Evolutionary conservation across 2,113 vertebrate species (phyloP).

Genomic region (Recurvirostra avosetta): DNA sequence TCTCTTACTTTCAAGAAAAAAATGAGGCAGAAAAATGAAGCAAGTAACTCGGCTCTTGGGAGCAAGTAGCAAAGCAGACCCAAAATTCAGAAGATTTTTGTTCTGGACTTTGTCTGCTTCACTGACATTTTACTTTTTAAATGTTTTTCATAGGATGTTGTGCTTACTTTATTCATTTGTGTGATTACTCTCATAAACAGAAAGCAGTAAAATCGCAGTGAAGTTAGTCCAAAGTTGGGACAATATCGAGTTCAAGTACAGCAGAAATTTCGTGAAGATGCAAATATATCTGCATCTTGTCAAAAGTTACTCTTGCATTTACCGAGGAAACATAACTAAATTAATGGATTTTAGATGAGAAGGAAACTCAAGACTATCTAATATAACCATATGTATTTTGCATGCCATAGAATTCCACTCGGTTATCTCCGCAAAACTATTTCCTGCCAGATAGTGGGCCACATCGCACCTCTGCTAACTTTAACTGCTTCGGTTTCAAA

Average conservation of each 20-base stretch:
- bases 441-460: constrained; percentile 19
- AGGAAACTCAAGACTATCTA: neutral
- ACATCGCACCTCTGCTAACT: neutral
- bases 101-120: neutral
- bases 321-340: neutral
- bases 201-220: neutral
- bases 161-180: neutral
- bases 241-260: neutral
- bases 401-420: neutral
- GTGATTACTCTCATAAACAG: neutral
- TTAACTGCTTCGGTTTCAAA: neutral
- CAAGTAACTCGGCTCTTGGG: neutral
- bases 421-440: constrained; percentile 40
- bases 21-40: neutral
- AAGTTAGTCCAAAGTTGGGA: neutral
- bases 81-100: neutral
- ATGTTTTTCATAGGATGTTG: neutral
- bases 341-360: constrained; percentile 36
- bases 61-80: neutral
- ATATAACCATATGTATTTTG: neutral
- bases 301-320: constrained; percentile 2
- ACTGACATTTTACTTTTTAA: neutral
- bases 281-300: neutral
- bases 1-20: neutral
- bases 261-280: neutral